Percentiles rank a stretch among this genome's conserved stretches.
Evolutionary conservation across 2,797 vertebrate species (phyloP).

Genomic region (Phrynocephalus vlangalii): DNA sequence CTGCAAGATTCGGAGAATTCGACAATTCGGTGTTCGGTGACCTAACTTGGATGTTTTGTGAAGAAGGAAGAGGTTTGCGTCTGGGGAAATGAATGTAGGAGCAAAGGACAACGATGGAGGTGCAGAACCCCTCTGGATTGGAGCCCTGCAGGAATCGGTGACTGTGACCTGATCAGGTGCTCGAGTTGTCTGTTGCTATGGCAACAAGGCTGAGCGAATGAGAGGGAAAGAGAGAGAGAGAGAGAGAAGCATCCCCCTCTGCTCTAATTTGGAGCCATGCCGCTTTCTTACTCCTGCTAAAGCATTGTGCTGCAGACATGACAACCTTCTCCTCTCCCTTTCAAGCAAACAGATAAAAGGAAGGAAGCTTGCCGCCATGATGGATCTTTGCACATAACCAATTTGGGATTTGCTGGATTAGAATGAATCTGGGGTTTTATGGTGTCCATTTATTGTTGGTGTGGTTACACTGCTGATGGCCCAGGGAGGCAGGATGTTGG

Average conservation of each 20-base stretch:
- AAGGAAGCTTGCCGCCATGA: not conserved
- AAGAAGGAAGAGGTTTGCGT: no score
- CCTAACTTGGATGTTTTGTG: no score
- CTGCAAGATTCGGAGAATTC: no score
- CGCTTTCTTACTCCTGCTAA: no score
- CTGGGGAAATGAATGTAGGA: not conserved
- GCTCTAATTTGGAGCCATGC: not conserved
- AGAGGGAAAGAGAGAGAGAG: not conserved
- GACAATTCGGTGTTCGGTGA: no score
- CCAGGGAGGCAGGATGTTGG: no score
- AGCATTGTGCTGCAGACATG: not conserved
- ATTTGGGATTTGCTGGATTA: not conserved
- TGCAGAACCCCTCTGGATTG: not conserved
- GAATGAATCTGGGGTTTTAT: not conserved
- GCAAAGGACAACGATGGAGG: not conserved
- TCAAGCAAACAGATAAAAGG: not conserved
- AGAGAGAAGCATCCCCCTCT: not conserved
- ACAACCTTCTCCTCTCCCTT: not conserved
- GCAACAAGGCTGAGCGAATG: slow-evolving; percentile 2
- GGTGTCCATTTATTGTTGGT: no score
- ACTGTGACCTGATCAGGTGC: not conserved
- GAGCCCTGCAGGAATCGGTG: fast-evolving
- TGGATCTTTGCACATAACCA: not conserved
- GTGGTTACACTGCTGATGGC: not conserved
- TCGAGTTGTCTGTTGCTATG: not conserved